Percentiles rank a stretch among this genome's conserved stretches.
phyloP scores from a whole-genome alignment of 1,140 invertebrate species.

The Halesus radiatus region DNA sequence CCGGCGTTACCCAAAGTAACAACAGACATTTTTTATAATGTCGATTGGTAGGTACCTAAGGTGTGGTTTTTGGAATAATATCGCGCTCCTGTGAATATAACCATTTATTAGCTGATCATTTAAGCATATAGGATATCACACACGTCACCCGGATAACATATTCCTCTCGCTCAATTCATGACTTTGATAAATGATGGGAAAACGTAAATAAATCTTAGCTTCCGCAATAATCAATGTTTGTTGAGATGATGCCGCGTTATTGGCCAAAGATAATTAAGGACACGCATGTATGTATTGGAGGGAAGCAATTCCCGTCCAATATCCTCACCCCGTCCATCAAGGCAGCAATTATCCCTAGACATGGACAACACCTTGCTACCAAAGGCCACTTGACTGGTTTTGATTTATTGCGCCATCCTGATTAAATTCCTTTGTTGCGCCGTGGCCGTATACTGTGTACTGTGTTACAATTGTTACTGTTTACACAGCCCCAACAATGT shows the following conservation, averaged over 20 bases:
- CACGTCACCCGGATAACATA: not conserved
- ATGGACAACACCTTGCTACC: constrained; percentile 22
- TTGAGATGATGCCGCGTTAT: constrained; percentile 18
- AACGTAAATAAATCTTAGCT: constrained; percentile 16
- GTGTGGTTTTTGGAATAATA: too few relatives aligned
- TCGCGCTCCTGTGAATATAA: too few relatives aligned
- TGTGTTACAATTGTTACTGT: too few relatives aligned
- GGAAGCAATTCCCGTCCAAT: constrained; percentile 30
- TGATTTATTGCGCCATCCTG: constrained; percentile 56
- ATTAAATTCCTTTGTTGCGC: constrained; percentile 57
- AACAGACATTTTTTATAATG: too few relatives aligned
- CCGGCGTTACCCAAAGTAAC: too few relatives aligned
- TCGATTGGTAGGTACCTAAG: too few relatives aligned
- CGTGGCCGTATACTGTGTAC: constrained; percentile 20
- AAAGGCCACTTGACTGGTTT: constrained; percentile 45
- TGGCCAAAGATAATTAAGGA: constrained; percentile 27
- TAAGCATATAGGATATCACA: not conserved
- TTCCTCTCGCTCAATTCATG: constrained; percentile 22
- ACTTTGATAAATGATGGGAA: constrained; percentile 25
- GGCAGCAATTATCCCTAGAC: constrained; percentile 31
- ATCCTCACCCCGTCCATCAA: constrained; percentile 8
- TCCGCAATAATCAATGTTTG: constrained; percentile 4
- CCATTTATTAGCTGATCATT: too few relatives aligned
- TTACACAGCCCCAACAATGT: constrained; percentile 42
- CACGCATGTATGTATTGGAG: not conserved